These are phyloP conservation scores for Agonum fuliginosum DNA, from an alignment of 2,888 invertebrate species.

Conservation along the genomic window DNA sequence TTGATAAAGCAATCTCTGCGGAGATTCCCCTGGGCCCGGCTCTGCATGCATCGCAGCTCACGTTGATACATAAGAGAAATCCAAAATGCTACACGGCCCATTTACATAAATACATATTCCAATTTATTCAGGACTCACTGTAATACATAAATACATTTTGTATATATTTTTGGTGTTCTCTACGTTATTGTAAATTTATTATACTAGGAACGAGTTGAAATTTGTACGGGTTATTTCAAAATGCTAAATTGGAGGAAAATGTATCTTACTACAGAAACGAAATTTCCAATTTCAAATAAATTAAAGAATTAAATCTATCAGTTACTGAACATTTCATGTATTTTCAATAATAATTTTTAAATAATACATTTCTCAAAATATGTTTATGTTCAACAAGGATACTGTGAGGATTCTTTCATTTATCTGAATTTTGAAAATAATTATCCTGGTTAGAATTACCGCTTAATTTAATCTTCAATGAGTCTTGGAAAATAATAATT, in stretches of 20 bases:
- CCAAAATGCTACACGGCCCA: constrained; percentile 57
- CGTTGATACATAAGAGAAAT: constrained; percentile 54
- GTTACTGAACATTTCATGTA: no score
- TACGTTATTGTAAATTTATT: constrained; percentile 58
- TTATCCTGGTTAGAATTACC: no score
- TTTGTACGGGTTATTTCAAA: constrained; percentile 28
- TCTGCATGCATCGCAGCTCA: constrained; percentile 38
- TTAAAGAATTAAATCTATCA: no score
- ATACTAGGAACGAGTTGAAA: constrained; percentile 18
- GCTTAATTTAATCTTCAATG: no score
- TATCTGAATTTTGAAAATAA: no score
- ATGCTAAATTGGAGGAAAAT: constrained; percentile 22
- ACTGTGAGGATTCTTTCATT: no score
- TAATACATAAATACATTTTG: constrained; percentile 60
- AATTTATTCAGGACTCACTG: constrained; percentile 59
- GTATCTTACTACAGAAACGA: neutral
- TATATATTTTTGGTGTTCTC: constrained; percentile 58
- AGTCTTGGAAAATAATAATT: no score
- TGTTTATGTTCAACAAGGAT: no score
- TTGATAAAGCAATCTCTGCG: constrained; percentile 48
- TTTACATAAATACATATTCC: constrained; percentile 60
- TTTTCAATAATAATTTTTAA: no score
- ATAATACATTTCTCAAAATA: no score
- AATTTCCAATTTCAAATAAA: no score
- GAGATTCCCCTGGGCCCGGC: constrained; percentile 6